phyloP scores from a whole-genome alignment of 2,797 vertebrate genomes.

The Balearica regulorum region DNA sequence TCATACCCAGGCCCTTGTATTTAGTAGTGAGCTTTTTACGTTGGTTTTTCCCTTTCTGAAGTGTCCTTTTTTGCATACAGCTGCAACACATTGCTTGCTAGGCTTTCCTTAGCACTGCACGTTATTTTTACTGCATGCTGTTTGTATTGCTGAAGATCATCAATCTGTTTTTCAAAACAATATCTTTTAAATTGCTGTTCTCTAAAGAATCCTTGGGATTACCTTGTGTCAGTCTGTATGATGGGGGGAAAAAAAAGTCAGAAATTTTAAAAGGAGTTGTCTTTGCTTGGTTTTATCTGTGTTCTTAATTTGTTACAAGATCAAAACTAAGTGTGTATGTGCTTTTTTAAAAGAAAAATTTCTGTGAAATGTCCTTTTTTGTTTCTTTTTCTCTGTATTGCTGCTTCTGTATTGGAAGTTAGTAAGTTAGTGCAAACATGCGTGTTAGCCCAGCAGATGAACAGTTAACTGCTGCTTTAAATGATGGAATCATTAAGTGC shows the following conservation, averaged over 20 bases:
- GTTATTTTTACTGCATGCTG: rapidly evolving
- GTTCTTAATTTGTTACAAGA: background rate
- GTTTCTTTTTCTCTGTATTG: rapidly evolving
- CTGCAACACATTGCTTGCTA: rapidly evolving
- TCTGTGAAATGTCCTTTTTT: background rate
- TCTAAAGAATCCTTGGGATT: background rate
- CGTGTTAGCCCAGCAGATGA: background rate
- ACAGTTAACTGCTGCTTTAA: background rate
- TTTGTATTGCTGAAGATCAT: background rate
- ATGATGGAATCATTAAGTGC: too few species aligned
- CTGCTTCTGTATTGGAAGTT: background rate
- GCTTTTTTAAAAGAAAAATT: background rate
- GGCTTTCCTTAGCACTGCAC: rapidly evolving
- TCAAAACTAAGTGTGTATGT: background rate
- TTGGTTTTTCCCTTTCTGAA: background rate
- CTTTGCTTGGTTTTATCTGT: background rate
- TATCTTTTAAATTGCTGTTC: background rate
- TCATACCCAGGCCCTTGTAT: rapidly evolving
- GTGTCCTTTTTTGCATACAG: background rate
- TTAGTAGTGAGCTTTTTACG: background rate
- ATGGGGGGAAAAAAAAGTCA: background rate
- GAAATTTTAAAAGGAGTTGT: background rate
- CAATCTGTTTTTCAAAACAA: background rate
- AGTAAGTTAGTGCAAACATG: background rate
- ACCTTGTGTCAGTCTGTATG: too few species aligned